Base-by-base conservation (phyloP, 1,140 invertebrate genomes). In the Drosophila insularis region DNA sequence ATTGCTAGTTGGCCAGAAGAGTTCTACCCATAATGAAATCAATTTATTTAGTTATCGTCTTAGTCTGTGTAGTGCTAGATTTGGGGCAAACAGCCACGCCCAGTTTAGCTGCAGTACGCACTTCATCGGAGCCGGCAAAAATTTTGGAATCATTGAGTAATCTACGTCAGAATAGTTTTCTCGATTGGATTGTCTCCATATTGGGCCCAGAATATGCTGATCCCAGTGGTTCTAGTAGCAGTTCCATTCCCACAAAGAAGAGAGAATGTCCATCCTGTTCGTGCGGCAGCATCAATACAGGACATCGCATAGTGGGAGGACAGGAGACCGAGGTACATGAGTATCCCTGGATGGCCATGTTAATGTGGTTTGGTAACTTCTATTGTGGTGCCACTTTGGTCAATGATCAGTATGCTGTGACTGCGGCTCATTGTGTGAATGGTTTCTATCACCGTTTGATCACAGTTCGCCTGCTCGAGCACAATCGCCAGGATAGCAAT, bases 401-500 rank as follows among this genome's bases (percentile, higher is more conserved):
- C 68, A 95, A 93, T 78, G 93, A 94, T 69, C 92, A 92, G 76
- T 92, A 74, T 86, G 92, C 92, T 92, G 91, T 77, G 23, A 95
- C 95, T 0, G 96, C 96, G 0, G 95, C 95, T 0, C 96, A 96
- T 89, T 96, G 96, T 77, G 93, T 96, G 37, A 94, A 95, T 66
- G 90, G 95, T 13, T 95, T 96, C 81, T 93, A 93, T 53, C 96
- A 76, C 95, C 97, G 90, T 93, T 96, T 90, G 92, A 94, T 97
- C 43, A 91, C 92, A 1, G 94, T 96, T 0, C 93, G 94, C 2
- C 93, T 97, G 63, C 85, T 96, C 58, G 96, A 96, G 70, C 96
- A 97, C 87, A 94, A 97, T 86, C 93, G 95, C 14, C 94, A 94
- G 10, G 92, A 87, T 35, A 84, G 78, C 43, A 73, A 80, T 56